Evolutionary conservation across 2,888 invertebrate genomes (phyloP).

Genomic region (Helleia helle): DNA sequence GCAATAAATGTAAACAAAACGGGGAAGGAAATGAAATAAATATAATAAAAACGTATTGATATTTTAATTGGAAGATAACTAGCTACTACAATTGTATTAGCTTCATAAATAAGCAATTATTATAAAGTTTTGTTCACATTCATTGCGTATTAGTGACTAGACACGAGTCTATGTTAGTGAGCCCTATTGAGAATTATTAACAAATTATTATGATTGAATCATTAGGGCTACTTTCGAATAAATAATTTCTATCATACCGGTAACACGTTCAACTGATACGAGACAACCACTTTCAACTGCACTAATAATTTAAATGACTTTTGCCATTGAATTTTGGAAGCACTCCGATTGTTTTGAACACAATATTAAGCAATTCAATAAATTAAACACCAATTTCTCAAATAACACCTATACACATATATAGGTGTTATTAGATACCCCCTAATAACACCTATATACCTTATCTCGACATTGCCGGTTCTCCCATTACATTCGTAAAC

Average conservation of each 20-base stretch:
- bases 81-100: no score
- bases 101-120: not conserved
- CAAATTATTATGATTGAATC: not conserved
- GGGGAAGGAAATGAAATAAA: no score
- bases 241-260: not conserved
- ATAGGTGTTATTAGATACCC: no score
- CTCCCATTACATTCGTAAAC: not conserved
- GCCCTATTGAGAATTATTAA: constrained; percentile 11
- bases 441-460: constrained; percentile 5
- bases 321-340: constrained; percentile 12
- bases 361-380: constrained; percentile 12
- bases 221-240: not conserved
- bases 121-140: constrained; percentile 17
- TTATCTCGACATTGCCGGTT: not conserved
- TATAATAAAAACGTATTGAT: no score
- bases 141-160: constrained; percentile 19
- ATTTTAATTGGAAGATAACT: no score
- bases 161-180: constrained; percentile 14
- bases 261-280: not conserved
- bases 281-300: constrained; percentile 6
- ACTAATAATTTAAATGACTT: constrained; percentile 9
- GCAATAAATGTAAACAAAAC: constrained; percentile 19
- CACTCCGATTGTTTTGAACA: constrained; percentile 14
- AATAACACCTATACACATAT: constrained; percentile 5
- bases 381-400: constrained; percentile 11